A percentile compares a stretch with the other conserved stretches of the same genome.
phyloP scores from a whole-genome alignment of 2,888 invertebrate genomes.

The Notodonta dromedarius region DNA sequence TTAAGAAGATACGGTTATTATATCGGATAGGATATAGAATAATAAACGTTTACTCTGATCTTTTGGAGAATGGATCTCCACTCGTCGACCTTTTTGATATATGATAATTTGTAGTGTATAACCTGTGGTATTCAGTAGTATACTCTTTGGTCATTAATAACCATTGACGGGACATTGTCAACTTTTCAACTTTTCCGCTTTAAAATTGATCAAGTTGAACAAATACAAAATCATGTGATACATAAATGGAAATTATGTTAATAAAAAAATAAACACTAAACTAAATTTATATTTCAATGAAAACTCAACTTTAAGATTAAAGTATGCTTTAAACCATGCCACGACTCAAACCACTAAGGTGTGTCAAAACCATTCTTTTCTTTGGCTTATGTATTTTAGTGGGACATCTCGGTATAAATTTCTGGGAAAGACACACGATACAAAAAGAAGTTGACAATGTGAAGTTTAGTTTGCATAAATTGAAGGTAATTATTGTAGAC shows the following conservation, averaged over 20 bases:
- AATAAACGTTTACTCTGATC: too few species aligned
- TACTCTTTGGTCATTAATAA: not conserved
- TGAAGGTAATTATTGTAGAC: constrained; percentile 60
- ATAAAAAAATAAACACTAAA: not conserved
- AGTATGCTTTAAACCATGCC: constrained; percentile 47
- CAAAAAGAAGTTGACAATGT: constrained; percentile 56
- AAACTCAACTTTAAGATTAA: constrained; percentile 1
- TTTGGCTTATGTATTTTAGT: constrained; percentile 54
- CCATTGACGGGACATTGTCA: not conserved
- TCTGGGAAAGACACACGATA: constrained; percentile 65
- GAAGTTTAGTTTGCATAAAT: constrained; percentile 55
- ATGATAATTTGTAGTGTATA: too few species aligned
- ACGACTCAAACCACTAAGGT: constrained; percentile 30
- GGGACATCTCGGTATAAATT: constrained; percentile 59
- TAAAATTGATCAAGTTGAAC: not conserved
- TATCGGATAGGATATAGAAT: too few species aligned
- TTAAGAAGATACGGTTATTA: too few species aligned
- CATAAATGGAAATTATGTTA: too few species aligned
- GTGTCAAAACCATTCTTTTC: constrained; percentile 55
- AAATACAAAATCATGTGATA: constrained; percentile 1
- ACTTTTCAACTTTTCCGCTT: too few species aligned
- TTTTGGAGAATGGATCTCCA: too few species aligned
- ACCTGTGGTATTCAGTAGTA: too few species aligned
- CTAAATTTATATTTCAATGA: not conserved
- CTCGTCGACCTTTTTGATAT: too few species aligned